Evolutionary conservation across 2,113 vertebrate species (phyloP).

Genomic region (Ardeotis arabs): DNA sequence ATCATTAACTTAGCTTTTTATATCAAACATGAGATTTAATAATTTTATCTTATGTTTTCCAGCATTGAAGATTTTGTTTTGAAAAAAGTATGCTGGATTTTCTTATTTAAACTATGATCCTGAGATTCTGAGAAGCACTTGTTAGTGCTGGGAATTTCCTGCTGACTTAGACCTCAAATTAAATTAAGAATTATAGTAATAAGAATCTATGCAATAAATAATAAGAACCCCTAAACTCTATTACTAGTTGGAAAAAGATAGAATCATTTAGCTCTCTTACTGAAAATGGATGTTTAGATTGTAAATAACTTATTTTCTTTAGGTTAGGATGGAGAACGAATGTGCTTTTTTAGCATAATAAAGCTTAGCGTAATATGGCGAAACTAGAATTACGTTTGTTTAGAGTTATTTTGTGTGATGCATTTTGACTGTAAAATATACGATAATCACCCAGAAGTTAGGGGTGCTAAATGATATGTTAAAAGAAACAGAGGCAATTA

Average conservation of each 20-base stretch:
- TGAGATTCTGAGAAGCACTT: not conserved
- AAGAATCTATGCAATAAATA: not conserved
- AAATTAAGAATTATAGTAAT: not conserved
- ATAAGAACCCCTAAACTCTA: not conserved
- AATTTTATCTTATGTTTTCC: not conserved
- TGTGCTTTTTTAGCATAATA: not conserved
- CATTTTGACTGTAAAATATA: not conserved
- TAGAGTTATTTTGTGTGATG: not conserved
- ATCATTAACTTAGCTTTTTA: not conserved
- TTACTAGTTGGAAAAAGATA: not conserved
- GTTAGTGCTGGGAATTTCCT: not conserved
- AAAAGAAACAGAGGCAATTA: not conserved
- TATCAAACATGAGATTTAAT: not conserved
- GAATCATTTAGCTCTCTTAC: not conserved
- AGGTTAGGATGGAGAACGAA: not conserved
- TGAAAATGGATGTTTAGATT: not conserved
- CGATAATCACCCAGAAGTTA: not conserved
- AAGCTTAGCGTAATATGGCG: accelerated
- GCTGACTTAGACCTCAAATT: not conserved
- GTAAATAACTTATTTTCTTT: not conserved
- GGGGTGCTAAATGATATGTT: not conserved
- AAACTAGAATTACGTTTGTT: not conserved
- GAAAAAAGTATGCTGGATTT: not conserved
- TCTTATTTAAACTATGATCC: not conserved
- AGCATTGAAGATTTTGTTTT: not conserved